Evolutionary conservation across 2,797 vertebrate species (phyloP).

Genomic region (Dendrocincla tyrannina): DNA sequence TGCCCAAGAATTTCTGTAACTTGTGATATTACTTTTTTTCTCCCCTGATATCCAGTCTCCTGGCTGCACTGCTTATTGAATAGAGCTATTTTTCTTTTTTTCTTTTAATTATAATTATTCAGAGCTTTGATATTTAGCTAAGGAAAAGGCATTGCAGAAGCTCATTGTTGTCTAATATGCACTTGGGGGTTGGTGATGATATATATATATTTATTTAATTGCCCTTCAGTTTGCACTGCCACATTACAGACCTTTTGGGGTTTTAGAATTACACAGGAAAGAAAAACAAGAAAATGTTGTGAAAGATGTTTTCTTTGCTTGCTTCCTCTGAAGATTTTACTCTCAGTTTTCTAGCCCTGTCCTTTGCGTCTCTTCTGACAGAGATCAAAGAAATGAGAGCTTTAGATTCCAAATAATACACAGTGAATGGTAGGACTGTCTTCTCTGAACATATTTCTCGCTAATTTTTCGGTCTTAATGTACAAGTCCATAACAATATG

Average conservation of each 20-base stretch:
- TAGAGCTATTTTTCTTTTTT: neutral
- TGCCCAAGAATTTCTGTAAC: neutral
- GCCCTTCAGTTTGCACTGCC: neutral
- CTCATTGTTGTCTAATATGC: neutral
- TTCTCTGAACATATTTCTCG: neutral
- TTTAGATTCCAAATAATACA: neutral
- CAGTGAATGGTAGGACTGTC: neutral
- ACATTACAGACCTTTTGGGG: neutral
- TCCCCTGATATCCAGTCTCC: neutral
- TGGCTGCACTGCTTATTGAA: neutral
- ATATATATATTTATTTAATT: neutral
- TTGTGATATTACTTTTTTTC: neutral
- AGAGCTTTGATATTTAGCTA: neutral
- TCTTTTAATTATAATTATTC: neutral
- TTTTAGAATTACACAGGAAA: neutral
- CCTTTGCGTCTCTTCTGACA: neutral
- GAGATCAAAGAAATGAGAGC: neutral
- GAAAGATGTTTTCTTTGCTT: neutral
- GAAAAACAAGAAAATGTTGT: neutral
- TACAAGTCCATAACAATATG: neutral
- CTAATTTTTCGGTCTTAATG: neutral
- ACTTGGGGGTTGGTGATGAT: accelerated
- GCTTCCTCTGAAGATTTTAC: neutral
- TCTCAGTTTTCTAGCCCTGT: neutral
- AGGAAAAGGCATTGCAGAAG: neutral